Conservation (phyloP, 1,140 invertebrate species). For the Aphidius gifuensis region DNA sequence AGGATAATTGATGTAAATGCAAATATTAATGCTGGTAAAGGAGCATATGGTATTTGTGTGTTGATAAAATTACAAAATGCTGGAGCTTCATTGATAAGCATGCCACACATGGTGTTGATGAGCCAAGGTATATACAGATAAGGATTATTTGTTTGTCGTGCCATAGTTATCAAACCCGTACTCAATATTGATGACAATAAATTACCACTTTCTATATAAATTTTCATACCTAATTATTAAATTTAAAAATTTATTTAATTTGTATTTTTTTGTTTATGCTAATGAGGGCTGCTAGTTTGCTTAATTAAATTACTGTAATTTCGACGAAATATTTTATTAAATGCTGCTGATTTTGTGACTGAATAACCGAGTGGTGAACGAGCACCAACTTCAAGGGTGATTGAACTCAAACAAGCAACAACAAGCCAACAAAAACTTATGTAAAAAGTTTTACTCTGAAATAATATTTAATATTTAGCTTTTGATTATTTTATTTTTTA, state of each 20-base stretch:
- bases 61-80: conserved; percentile 30
- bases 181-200: conserved; percentile 35
- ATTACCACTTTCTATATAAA: conserved; percentile 30
- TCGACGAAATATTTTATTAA: conserved; percentile 36
- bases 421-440: conserved; percentile 33
- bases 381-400: conserved; percentile 32
- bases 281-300: no score
- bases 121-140: conserved; percentile 42
- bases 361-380: conserved; percentile 29
- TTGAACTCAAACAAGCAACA: conserved; percentile 34
- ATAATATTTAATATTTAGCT: not conserved
- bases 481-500: no score
- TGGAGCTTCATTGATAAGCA: conserved; percentile 33
- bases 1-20: conserved; percentile 31
- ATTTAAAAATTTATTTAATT: not conserved
- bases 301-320: conserved; percentile 32
- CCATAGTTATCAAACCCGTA: conserved; percentile 34
- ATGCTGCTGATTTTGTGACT: conserved; percentile 30
- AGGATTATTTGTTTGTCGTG: conserved; percentile 31
- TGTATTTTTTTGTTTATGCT: no score
- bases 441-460: conserved; percentile 32
- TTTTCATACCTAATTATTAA: conserved; percentile 30
- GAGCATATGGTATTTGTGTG: conserved; percentile 29
- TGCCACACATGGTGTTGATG: conserved; percentile 36
- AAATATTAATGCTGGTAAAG: conserved; percentile 29